These are phyloP conservation scores for Garra rufa DNA, from an alignment of 2,113 vertebrate genomes.

Conservation along the genomic window DNA sequence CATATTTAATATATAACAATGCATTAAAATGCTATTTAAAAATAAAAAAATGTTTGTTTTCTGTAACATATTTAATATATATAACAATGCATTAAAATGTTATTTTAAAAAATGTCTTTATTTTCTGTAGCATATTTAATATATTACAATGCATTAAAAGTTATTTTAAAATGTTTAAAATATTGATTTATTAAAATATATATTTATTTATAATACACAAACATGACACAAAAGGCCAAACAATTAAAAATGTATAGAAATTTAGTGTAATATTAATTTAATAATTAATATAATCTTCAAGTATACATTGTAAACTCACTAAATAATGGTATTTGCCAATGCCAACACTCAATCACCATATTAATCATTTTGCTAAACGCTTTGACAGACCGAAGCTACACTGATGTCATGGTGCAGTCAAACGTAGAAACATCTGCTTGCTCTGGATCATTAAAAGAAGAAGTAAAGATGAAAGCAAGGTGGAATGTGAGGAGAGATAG, in stretches of 20 bases:
- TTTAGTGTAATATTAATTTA: neutral
- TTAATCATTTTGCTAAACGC: neutral
- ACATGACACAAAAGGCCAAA: neutral
- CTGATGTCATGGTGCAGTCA: slow-evolving; percentile 13
- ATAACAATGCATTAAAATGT: neutral
- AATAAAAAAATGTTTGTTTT: no score
- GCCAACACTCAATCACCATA: neutral
- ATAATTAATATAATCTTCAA: neutral
- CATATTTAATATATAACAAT: no score
- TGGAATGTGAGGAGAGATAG: neutral
- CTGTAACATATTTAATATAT: neutral
- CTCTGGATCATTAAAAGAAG: slow-evolving; percentile 14
- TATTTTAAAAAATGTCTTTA: no score
- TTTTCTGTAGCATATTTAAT: no score
- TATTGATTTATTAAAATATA: no score
- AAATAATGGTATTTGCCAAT: neutral
- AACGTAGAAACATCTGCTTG: slow-evolving; percentile 18
- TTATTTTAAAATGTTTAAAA: no score
- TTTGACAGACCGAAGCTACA: neutral
- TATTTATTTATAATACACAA: no score
- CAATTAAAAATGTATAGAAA: neutral
- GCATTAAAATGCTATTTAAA: no score
- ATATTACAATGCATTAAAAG: no score
- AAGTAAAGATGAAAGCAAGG: slow-evolving; percentile 23
- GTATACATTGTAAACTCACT: neutral